phyloP scores from a whole-genome alignment of 2,113 vertebrate species.

The Lontra canadensis region DNA sequence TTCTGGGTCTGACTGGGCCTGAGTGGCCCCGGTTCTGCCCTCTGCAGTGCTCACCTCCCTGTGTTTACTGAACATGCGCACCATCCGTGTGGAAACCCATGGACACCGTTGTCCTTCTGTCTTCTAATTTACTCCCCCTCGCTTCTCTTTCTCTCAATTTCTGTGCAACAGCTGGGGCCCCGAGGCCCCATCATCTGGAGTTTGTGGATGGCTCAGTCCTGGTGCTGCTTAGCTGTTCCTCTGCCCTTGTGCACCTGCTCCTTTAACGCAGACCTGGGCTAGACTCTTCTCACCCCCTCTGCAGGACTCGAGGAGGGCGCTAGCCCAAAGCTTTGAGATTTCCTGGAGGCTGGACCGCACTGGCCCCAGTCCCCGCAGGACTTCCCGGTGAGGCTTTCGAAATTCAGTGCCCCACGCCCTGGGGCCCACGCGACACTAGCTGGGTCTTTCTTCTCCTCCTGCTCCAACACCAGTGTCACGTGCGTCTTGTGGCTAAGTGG shows the following conservation, averaged over 20 bases:
- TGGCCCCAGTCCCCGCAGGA: background rate
- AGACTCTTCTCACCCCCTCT: background rate
- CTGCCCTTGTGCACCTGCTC: background rate
- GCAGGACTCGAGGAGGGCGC: background rate
- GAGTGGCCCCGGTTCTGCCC: accelerated
- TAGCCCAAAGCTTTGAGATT: background rate
- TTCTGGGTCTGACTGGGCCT: accelerated
- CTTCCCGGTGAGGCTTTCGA: background rate
- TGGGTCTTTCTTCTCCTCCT: background rate
- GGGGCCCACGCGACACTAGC: accelerated
- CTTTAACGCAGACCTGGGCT: background rate
- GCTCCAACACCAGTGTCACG: accelerated
- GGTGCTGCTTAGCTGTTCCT: background rate
- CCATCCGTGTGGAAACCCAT: accelerated
- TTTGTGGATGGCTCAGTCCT: background rate
- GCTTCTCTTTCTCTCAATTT: too few relatives aligned
- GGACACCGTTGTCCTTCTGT: accelerated
- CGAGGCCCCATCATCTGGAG: background rate
- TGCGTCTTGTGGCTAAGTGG: accelerated
- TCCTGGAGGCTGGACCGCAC: background rate
- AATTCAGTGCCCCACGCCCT: background rate
- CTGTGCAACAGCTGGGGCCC: background rate
- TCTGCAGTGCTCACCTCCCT: background rate
- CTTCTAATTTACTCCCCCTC: background rate
- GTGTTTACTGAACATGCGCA: background rate